Evolutionary conservation across 1,140 invertebrate genomes (phyloP).

Genomic region (Bombus vancouverensis): DNA sequence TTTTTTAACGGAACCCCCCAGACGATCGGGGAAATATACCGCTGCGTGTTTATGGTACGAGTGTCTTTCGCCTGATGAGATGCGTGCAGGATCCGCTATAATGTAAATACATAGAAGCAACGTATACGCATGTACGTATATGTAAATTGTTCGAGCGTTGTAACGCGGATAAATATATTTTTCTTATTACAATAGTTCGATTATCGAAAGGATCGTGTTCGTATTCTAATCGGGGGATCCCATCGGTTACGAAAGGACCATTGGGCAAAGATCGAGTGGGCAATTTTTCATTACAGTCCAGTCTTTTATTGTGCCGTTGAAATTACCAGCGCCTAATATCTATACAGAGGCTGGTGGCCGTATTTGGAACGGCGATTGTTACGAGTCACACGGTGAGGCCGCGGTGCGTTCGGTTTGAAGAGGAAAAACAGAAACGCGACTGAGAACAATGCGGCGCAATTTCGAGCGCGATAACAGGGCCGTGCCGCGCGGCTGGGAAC

Average conservation of each 20-base stretch:
- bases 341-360: background rate
- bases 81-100: background rate
- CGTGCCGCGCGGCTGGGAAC: conserved; percentile 9
- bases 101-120: too few relatives aligned
- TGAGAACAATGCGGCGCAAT: conserved; percentile 53
- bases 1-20: conserved; percentile 22
- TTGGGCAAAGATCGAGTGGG: background rate
- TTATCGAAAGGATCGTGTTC: background rate
- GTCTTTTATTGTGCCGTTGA: background rate
- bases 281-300: conserved; percentile 10
- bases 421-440: conserved; percentile 50
- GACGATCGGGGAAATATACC: conserved; percentile 2
- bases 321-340: conserved; percentile 40
- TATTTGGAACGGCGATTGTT: conserved; percentile 50
- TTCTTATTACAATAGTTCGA: background rate
- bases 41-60: background rate
- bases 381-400: conserved; percentile 12
- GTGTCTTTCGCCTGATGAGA: background rate
- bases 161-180: background rate
- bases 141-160: too few relatives aligned
- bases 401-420: conserved; percentile 15
- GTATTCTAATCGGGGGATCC: background rate
- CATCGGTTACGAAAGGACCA: background rate
- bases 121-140: background rate
- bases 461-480: conserved; percentile 48